These are phyloP conservation scores for Tetranychus truncatus DNA, from an alignment of 2,888 invertebrate species.

Conservation along the genomic window DNA sequence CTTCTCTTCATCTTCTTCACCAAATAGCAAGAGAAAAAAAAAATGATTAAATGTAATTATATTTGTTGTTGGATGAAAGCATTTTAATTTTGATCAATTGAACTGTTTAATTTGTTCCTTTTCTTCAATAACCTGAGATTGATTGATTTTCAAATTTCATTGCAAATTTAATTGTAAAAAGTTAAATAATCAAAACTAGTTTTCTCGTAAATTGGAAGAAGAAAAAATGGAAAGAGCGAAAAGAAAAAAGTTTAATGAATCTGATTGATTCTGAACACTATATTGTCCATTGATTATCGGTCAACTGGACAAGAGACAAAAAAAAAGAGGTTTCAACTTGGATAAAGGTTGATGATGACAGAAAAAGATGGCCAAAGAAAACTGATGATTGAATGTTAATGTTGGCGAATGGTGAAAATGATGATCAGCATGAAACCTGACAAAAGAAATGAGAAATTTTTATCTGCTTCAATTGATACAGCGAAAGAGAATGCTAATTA, in stretches of 20 bases:
- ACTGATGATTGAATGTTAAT: too few relatives aligned
- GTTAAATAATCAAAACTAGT: too few relatives aligned
- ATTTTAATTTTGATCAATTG: neutral
- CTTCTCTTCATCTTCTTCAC: too few relatives aligned
- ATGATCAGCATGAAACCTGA: conserved; percentile 1
- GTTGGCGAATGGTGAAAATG: neutral
- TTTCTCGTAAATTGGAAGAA: too few relatives aligned
- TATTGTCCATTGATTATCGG: neutral
- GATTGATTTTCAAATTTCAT: too few relatives aligned
- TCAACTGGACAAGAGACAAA: neutral
- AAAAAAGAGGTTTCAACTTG: too few relatives aligned
- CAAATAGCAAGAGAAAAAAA: neutral
- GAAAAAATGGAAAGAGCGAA: neutral
- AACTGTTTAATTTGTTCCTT: neutral
- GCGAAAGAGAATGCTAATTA: neutral
- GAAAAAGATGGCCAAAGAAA: too few relatives aligned
- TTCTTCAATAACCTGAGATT: too few relatives aligned
- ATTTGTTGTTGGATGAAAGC: neutral
- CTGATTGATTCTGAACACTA: neutral
- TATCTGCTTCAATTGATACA: neutral
- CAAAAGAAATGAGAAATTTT: neutral
- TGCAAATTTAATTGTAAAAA: too few relatives aligned
- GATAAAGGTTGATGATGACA: too few relatives aligned
- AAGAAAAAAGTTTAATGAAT: neutral
- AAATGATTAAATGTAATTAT: conserved; percentile 3